Base-by-base conservation (phyloP, 1,140 invertebrate genomes). In the Caligus rogercresseyi region DNA sequence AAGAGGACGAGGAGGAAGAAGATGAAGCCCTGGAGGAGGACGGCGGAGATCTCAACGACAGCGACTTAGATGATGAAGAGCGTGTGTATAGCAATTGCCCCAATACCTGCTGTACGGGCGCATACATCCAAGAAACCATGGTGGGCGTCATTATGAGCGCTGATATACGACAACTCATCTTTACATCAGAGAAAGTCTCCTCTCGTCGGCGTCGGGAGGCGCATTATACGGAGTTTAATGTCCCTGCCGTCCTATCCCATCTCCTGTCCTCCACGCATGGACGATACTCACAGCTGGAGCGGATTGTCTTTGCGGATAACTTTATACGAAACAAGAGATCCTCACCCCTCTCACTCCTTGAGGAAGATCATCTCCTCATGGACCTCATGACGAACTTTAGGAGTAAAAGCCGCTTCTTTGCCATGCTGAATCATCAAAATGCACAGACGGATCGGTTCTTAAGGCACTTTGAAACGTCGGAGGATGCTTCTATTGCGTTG, bases 41-140 rank as follows among this genome's bases (percentile, higher is more conserved):
- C 24, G n/a, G n/a, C n/a, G n/a, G n/a, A n/a, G n/a, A n/a, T n/a
- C n/a, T n/a, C n/a, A n/a, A n/a, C n/a, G n/a, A n/a, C n/a, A n/a
- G n/a, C n/a, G n/a, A n/a, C n/a, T n/a, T n/a, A n/a, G 54, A 56
- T 14, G 52, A 58, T 13, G 52, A 55, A 16, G 52, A 55, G 4
- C 51, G 11, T 55, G 43, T 63, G 7, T 21, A 16, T 21, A 20
- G 19, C 18, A 26, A 20, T 18, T 63, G 61, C 25, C 53, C 53
- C n/a, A 54, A 63, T 25, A 26, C 21, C 2, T 63, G 61, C 24
- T 63, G 61, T 21, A 56, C 61, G 2, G 61, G 61, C 1, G 61
- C 61, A 14, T 63, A 3, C 61, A 56, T 63, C 13, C 52, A 55
- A 20, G 61, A 63, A 24, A 53, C 52, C 19, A 63, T 63, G 61